These are phyloP conservation scores for Edolisoma coerulescens DNA, from an alignment of 2,113 vertebrate genomes.

Conservation along the genomic window DNA sequence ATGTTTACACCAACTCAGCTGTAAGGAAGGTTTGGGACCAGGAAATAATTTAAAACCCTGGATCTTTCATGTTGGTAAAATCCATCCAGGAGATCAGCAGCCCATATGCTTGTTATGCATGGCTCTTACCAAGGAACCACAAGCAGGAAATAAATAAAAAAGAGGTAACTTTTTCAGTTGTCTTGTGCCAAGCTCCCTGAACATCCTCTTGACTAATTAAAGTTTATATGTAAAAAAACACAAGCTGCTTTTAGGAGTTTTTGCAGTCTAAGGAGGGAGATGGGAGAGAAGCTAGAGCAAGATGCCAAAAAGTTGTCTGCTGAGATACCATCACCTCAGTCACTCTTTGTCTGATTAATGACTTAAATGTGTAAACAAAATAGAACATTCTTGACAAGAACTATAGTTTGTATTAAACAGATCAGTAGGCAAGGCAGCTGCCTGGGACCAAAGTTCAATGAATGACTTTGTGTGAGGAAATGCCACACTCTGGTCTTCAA, in stretches of 20 bases:
- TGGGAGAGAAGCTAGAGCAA: slow-evolving; percentile 34
- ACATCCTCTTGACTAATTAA: slow-evolving; percentile 31
- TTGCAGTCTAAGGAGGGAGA: slow-evolving; percentile 17
- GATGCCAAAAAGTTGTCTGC: not conserved
- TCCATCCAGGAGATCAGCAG: slow-evolving; percentile 36
- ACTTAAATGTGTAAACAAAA: slow-evolving; percentile 43
- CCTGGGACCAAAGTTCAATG: not conserved
- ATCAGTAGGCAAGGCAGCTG: slow-evolving; percentile 14
- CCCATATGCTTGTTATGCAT: slow-evolving; percentile 10
- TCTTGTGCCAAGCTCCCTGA: not conserved
- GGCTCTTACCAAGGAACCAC: not conserved
- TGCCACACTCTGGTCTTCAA: slow-evolving; percentile 2
- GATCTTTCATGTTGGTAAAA: slow-evolving; percentile 11
- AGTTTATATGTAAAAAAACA: slow-evolving; percentile 17
- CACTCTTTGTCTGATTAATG: slow-evolving; percentile 18
- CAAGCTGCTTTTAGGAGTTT: not conserved
- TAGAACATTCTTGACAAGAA: not conserved
- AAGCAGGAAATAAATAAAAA: slow-evolving; percentile 27
- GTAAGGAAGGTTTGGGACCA: not conserved
- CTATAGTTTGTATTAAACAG: slow-evolving; percentile 35
- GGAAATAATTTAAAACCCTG: slow-evolving; percentile 49
- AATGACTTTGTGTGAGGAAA: slow-evolving; percentile 30
- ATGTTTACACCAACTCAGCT: not conserved
- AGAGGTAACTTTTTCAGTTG: not conserved
- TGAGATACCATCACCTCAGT: not conserved